Evolutionary conservation across 1,140 invertebrate genomes (phyloP).

Genomic region (Diorhabda carinulata): DNA sequence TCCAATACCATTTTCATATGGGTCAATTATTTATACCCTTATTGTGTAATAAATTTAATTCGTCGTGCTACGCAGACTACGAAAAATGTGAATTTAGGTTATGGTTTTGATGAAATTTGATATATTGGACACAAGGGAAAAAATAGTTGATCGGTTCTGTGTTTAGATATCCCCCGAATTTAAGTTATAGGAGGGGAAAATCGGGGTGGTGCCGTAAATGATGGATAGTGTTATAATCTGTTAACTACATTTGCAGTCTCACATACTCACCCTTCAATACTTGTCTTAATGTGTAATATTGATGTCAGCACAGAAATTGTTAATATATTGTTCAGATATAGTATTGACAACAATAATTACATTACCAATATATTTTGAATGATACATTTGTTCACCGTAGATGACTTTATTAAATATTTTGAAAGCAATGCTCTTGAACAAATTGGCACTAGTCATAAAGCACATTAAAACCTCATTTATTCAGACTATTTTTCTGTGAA

Average conservation of each 20-base stretch:
- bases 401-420: too few relatives aligned
- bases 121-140: constrained; percentile 2
- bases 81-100: neutral
- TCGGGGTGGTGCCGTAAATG: neutral
- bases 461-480: too few relatives aligned
- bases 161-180: neutral
- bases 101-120: neutral
- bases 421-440: too few relatives aligned
- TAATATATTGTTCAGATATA: too few relatives aligned
- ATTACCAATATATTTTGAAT: too few relatives aligned
- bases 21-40: neutral
- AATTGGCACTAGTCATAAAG: too few relatives aligned
- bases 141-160: neutral
- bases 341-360: too few relatives aligned
- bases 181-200: neutral
- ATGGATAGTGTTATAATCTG: constrained; percentile 6
- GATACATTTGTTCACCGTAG: too few relatives aligned
- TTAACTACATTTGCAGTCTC: neutral
- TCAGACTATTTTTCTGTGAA: too few relatives aligned
- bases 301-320: too few relatives aligned
- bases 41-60: neutral
- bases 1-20: too few relatives aligned
- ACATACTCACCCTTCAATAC: neutral
- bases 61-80: neutral
- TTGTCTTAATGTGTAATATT: neutral